Base-by-base conservation (phyloP, 2,113 vertebrate genomes). In the Oncorhynchus keta region DNA sequence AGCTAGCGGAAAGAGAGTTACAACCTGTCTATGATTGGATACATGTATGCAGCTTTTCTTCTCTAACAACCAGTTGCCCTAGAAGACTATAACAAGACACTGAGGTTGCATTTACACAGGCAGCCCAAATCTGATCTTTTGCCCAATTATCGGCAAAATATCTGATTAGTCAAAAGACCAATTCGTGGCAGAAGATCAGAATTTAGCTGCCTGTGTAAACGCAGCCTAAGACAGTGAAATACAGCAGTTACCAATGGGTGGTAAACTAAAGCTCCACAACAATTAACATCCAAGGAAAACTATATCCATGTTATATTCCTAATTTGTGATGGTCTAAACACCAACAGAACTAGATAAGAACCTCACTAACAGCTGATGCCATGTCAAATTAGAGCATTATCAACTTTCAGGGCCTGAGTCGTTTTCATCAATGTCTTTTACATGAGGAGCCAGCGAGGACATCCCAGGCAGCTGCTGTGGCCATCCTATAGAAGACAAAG, bases 381-480 rank as follows among this genome's bases (percentile, higher is more conserved):
- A n/a, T 83, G 75, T 83, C 85, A 66, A 83, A 87, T 87, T 65
- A 11, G 70, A 70, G 72, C 12, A 78, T 86, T 84, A 85, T 83
- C 83, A 83, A 83, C 79, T 89, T 90, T 73, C 85, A 89, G 87
- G 86, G 84, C 62, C 62, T 67, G 70, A 49, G 16, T 30, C 72
- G 26, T 72, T 45, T 35, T 75, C 70, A 39, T 51, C 32, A 0
- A 68, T 22, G 61, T 70, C 82, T 77, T 80, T 76, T 81, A 74
- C 76, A 83, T 55, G 12, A 83, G 83, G 81, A 82, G 75, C 72
- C 88, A 79, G 84, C 88, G 83, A 89, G 87, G 88, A 84, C 79
- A 82, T 81, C 81, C 78, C 90, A 90, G 90, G 90, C 90, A 91
- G 90, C 90, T 91, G 91, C 88, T 59, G 76, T 28, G 12, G 71